Evolutionary conservation across 2,113 vertebrate genomes (phyloP).

Genomic region (Hippocampus guttulatus): DNA sequence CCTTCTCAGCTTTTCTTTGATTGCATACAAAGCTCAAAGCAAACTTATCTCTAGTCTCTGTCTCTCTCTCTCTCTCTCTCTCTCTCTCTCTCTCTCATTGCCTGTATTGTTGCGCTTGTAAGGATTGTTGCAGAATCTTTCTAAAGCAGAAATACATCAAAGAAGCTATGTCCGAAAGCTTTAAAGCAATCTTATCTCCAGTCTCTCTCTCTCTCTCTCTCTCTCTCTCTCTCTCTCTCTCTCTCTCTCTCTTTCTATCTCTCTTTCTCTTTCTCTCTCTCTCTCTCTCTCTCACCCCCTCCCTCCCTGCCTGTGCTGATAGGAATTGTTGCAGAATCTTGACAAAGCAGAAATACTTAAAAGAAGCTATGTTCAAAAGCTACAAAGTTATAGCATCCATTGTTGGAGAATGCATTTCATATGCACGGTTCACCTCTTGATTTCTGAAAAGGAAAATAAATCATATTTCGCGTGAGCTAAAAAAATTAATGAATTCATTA

Average conservation of each 20-base stretch:
- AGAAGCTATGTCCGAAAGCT: constrained; percentile 26
- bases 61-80: neutral
- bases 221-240: no score
- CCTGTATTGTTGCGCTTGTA: constrained; percentile 35
- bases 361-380: neutral
- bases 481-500: constrained; percentile 29
- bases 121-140: constrained; percentile 33
- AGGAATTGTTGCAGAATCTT: no score
- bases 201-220: no score
- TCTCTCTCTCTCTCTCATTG: neutral
- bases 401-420: constrained; percentile 27
- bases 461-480: constrained; percentile 43
- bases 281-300: no score
- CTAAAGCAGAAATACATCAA: constrained; percentile 19
- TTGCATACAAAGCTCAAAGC: constrained; percentile 25
- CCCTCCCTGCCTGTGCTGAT: no score
- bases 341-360: no score
- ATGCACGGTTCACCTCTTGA: constrained; percentile 12
- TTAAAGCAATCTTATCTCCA: no score
- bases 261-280: no score
- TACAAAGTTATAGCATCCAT: constrained; percentile 34
- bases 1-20: constrained; percentile 35
- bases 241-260: neutral
- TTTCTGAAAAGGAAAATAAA: constrained; percentile 28
- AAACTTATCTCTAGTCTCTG: constrained; percentile 47